Percentiles rank a stretch among this genome's conserved stretches.
Conservation (phyloP, 35 echinoderm and acorn worm genomes). For the Diadema setosum region DNA sequence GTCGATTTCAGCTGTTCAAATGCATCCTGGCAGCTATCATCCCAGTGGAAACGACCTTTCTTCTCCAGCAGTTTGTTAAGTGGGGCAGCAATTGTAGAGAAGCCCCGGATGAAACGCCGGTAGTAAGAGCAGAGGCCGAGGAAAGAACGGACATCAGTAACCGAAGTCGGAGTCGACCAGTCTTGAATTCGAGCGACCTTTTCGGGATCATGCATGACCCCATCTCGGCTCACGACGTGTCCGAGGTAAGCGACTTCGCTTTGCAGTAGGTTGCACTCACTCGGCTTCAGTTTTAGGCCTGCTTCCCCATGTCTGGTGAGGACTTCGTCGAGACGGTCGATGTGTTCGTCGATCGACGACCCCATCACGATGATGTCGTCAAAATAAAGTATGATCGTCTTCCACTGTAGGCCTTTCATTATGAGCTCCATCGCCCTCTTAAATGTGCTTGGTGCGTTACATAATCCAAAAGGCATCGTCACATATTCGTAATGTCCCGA, state of each 20-base stretch:
- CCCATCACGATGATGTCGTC: conserved; percentile 21
- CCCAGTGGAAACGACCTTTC: background rate
- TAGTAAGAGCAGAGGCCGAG: too few relatives aligned
- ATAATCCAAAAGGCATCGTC: conserved; percentile 66
- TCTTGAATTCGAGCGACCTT: too few relatives aligned
- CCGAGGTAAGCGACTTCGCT: background rate
- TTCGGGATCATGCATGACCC: too few relatives aligned
- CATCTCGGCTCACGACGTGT: background rate
- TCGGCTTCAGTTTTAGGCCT: background rate
- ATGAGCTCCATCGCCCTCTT: conserved; percentile 47
- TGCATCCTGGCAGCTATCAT: background rate
- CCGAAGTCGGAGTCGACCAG: too few relatives aligned
- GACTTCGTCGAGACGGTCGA: background rate
- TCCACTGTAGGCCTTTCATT: background rate
- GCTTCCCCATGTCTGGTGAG: background rate
- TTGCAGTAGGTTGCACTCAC: background rate
- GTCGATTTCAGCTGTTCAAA: too few relatives aligned
- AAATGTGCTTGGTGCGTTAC: conserved; percentile 60
- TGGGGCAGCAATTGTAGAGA: too few relatives aligned
- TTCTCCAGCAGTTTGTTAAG: too few relatives aligned
- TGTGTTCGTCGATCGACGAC: background rate
- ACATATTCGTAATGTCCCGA: conserved; percentile 22
- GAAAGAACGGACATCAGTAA: too few relatives aligned
- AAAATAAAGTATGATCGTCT: conserved; percentile 9
- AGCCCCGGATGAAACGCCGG: too few relatives aligned